phyloP scores from a whole-genome alignment of 1,140 invertebrate genomes.

The Eriosoma lanigerum region DNA sequence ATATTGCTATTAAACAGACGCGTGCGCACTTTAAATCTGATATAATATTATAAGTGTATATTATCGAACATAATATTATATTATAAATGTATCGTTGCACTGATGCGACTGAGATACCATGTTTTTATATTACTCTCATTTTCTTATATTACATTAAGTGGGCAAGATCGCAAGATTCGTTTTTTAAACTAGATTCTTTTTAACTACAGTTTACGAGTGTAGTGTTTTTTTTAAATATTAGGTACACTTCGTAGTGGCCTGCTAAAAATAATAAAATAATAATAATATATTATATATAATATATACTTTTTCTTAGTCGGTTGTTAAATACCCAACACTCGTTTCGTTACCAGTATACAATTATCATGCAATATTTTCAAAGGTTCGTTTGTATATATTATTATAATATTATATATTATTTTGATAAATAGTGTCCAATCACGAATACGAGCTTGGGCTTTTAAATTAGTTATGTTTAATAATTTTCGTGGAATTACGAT shows the following conservation, averaged over 20 bases:
- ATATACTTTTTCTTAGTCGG: background rate
- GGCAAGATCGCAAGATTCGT: background rate
- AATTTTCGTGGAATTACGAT: background rate
- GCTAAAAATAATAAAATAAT: no score
- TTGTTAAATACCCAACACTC: background rate
- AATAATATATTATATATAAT: background rate
- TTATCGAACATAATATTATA: no score
- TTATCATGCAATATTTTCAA: slow-evolving; percentile 19
- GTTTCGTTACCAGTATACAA: background rate
- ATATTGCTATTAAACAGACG: no score
- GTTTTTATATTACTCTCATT: background rate
- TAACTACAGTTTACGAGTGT: background rate
- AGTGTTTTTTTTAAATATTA: background rate
- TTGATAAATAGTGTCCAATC: slow-evolving; percentile 16
- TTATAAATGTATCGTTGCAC: no score
- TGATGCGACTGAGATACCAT: no score
- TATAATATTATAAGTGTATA: no score
- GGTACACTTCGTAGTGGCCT: background rate
- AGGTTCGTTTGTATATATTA: background rate
- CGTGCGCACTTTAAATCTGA: no score
- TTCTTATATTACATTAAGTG: background rate
- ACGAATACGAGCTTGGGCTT: slow-evolving; percentile 3
- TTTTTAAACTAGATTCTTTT: background rate
- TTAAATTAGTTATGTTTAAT: slow-evolving; percentile 23
- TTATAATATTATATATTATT: background rate